These are phyloP conservation scores for Atta texana DNA, from an alignment of 1,140 invertebrate genomes.

Conservation along the genomic window DNA sequence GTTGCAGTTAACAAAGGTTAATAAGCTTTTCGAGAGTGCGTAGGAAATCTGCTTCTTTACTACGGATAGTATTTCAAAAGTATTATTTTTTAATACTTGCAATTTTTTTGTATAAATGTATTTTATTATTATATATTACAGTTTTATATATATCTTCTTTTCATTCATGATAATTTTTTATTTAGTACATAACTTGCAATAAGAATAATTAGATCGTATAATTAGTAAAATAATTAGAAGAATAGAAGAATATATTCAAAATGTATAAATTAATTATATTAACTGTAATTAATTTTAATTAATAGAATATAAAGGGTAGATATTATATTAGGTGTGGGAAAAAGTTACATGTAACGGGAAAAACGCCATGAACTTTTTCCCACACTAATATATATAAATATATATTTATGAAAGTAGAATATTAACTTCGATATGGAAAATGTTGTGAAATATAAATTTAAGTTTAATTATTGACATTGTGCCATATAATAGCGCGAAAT, in stretches of 20 bases:
- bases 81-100: background rate
- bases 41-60: background rate
- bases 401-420: slow-evolving; percentile 2
- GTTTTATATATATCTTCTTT: background rate
- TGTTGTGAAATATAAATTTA: slow-evolving; percentile 14
- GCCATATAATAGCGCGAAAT: slow-evolving; percentile 49
- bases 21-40: background rate
- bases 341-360: no score
- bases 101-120: background rate
- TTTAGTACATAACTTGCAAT: background rate
- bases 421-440: background rate
- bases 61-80: background rate
- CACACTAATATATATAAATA: background rate
- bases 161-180: background rate
- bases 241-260: background rate
- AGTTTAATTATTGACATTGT: slow-evolving; percentile 39
- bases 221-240: background rate
- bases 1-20: background rate
- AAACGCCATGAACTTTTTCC: no score
- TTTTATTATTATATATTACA: background rate
- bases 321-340: no score
- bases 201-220: background rate
- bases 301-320: background rate
- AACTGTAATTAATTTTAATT: background rate
- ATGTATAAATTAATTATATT: no score